Conservation (phyloP, 2,888 invertebrate species). For the Anthophora plumipes region DNA sequence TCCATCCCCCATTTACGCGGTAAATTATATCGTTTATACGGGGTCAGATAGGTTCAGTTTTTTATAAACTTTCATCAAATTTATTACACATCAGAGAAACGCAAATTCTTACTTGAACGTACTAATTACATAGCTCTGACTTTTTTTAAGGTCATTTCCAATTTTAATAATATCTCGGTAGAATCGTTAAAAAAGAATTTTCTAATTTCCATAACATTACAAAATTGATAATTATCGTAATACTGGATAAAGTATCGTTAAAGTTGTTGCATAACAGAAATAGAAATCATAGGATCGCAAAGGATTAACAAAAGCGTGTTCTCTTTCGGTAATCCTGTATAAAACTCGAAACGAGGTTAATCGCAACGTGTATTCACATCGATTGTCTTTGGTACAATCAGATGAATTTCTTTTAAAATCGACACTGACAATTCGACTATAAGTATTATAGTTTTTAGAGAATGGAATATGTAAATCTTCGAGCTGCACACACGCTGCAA, state of each 20-base stretch:
- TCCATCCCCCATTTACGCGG: too few species aligned
- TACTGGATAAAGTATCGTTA: not conserved
- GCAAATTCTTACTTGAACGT: too few species aligned
- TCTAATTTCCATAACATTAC: not conserved
- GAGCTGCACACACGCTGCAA: conserved; percentile 23
- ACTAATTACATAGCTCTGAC: too few species aligned
- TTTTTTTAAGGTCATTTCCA: not conserved
- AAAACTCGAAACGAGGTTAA: not conserved
- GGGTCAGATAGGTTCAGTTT: too few species aligned
- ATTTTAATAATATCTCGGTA: too few species aligned
- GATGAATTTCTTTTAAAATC: conserved; percentile 20
- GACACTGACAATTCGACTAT: conserved; percentile 56
- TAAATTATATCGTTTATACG: too few species aligned
- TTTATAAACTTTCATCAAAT: too few species aligned
- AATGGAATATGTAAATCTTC: conserved; percentile 44
- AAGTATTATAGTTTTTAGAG: conserved; percentile 49
- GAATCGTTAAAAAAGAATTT: not conserved
- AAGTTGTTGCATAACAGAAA: not conserved
- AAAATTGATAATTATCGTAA: not conserved
- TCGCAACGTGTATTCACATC: not conserved
- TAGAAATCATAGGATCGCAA: conserved; percentile 32
- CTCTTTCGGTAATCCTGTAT: not conserved
- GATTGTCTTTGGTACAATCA: conserved; percentile 18
- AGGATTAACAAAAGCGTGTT: conserved; percentile 26
- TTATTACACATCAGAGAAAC: too few species aligned